phyloP scores from a whole-genome alignment of 2,888 invertebrate genomes.

The Nemurella pictetii region DNA sequence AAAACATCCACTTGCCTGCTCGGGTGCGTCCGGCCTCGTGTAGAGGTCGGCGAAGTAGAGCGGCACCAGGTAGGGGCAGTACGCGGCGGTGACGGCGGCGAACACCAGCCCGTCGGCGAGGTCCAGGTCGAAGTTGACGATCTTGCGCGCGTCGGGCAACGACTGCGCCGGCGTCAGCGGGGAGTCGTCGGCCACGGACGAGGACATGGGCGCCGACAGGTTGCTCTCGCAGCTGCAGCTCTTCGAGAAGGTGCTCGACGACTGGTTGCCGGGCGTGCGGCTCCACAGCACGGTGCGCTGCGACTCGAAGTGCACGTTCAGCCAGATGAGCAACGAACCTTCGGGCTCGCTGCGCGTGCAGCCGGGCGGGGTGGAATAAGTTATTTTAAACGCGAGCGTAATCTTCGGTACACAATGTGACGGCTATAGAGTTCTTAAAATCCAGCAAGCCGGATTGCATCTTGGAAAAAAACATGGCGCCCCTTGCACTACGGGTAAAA shows the following conservation, averaged over 20 bases:
- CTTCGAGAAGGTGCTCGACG: neutral
- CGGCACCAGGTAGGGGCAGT: conserved; percentile 61
- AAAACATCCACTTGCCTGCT: conserved; percentile 51
- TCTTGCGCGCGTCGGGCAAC: neutral
- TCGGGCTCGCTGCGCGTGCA: conserved; percentile 44
- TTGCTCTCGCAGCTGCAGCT: neutral
- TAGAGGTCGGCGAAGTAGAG: conserved; percentile 56
- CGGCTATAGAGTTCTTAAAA: too few species aligned
- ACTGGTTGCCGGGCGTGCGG: neutral
- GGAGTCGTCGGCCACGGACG: neutral
- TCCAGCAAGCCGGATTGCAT: too few species aligned
- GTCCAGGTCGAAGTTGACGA: conserved; percentile 57
- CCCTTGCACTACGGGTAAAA: too few species aligned
- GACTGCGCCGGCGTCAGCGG: neutral
- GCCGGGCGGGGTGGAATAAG: neutral
- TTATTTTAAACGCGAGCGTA: too few species aligned
- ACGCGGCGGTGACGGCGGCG: conserved; percentile 58
- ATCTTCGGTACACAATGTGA: too few species aligned
- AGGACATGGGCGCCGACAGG: neutral
- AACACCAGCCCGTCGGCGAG: conserved; percentile 61
- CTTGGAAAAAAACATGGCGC: too few species aligned
- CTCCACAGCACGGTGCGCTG: conserved; percentile 53
- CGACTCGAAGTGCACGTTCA: conserved; percentile 51
- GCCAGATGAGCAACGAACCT: conserved; percentile 52
- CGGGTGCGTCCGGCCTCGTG: conserved; percentile 49